Evolutionary conservation across 2,797 vertebrate genomes (phyloP), one percentile per base, ranked within the genome.

Genomic region (Micromesistius poutassou): DNA sequence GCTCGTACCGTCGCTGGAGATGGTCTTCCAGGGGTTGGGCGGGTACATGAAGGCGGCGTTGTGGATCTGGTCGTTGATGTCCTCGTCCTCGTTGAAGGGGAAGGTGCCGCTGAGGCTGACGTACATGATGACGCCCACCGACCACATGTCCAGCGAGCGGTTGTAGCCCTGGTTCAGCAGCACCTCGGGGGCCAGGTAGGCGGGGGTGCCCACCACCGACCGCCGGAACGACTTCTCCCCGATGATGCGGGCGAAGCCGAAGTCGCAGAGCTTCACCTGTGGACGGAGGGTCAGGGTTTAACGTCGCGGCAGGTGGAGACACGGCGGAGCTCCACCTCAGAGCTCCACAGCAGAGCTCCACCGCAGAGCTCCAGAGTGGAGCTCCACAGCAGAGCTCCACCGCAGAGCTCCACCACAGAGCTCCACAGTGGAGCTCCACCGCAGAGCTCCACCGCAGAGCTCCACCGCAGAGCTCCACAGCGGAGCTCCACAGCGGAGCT

Each of bases 11-110:
- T 96, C 96, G 0, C 92, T 87, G 0, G 96, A 96, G 90, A 97
- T 96, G 90, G 93, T 92, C 84, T 95, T 96, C 97, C 97, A 98
- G 22, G 97, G 97, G 87, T 95, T 96, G 10, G 95, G 93, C 0
- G 97, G 97, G 87, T 97, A 98, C 96, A 97, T 98, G 89, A 98
- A 98, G 78, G 95, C 96, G 0, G 97, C 97, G 0, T 98, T 98
- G 90, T 97, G 96, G 77, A 98, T 98, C 92, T 98, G 97, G 90
- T 98, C 97, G 0, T 95, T 97, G 86, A 98, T 97, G 74, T 98
- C 97, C 87, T 98, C 97, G 0, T 98, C 97, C 85, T 98, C 97
- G 7, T 98, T 98, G 84, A 98, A 98, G 0, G 96, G 96, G 86
- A 97, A 97, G 0, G 96, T 97, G 30, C 96, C 96, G 0, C 96